These are phyloP conservation scores for Gonioctena quinquepunctata DNA, from an alignment of 1,140 invertebrate genomes.

Conservation along the genomic window DNA sequence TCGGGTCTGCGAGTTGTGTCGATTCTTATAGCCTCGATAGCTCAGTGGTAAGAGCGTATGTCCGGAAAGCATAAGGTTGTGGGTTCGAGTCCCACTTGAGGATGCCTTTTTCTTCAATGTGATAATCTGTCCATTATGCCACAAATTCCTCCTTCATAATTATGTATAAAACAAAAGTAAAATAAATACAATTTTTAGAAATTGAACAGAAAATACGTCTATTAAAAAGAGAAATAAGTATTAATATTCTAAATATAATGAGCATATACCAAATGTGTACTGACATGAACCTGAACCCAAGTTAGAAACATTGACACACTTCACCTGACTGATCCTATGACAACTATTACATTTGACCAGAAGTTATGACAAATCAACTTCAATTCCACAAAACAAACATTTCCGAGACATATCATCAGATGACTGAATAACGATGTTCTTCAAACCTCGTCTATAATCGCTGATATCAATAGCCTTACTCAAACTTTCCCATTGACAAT, in stretches of 20 bases:
- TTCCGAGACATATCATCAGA: background rate
- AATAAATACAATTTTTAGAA: too few relatives aligned
- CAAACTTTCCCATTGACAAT: background rate
- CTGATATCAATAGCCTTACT: background rate
- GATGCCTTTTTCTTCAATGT: too few relatives aligned
- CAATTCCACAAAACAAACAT: background rate
- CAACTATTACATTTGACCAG: background rate
- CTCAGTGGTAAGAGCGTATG: too few relatives aligned
- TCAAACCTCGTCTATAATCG: background rate
- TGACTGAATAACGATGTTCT: background rate
- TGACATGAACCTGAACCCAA: background rate
- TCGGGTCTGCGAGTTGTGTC: too few relatives aligned
- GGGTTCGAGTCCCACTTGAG: too few relatives aligned
- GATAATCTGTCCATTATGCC: too few relatives aligned
- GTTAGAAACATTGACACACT: background rate
- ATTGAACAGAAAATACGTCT: too few relatives aligned
- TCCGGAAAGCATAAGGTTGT: too few relatives aligned
- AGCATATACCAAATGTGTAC: background rate
- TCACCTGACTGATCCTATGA: background rate
- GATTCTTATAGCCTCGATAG: too few relatives aligned
- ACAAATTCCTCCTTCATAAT: too few relatives aligned
- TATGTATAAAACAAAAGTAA: too few relatives aligned
- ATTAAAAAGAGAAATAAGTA: too few relatives aligned
- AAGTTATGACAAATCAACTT: background rate
- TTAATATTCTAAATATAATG: background rate